Evolutionary conservation across 2,797 vertebrate genomes (phyloP), one percentile per base, ranked within the genome.

Genomic region (Anomalospiza imberbis): DNA sequence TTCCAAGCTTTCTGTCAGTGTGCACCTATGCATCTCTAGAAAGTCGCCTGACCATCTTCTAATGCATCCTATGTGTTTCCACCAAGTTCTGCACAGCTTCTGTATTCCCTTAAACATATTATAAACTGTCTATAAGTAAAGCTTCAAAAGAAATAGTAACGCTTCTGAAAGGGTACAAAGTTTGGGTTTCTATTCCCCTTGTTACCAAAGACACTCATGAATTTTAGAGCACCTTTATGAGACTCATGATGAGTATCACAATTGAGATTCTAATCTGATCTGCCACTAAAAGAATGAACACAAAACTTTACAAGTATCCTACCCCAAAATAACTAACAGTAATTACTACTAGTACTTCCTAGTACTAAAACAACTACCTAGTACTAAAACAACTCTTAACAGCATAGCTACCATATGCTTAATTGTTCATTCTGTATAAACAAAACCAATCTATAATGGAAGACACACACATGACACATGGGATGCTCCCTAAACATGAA

Each of bases 41-140:
- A 87, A 74, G 50, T 12, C 0, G 0, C 6, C 6, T 36, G 17
- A 60, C 17, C 4, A 9, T 72, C n/a, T 70, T 50, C 22, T 61
- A 50, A 68, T 1, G 4, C 10, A 14, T 18, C 15, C 26, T 67
- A 25, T 5, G 2, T 16, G 8, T 67, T 75, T 31, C 51, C 28
- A 63, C 8, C 25, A 50, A 29, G 11, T 21, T 61, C 53, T 71
- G 18, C 29, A 50, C 7, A 42, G 22, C 25, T 85, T 77, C 60
- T 48, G 40, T 48, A 36, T 25, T 55, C 12, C 47, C 21, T 58
- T 21, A 57, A 77, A 58, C 6, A 22, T 17, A 38, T 19, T 11
- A 28, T 10, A 26, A 89, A 44, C 32, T 31, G 51, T 22, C 28
- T 61, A 11, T 18, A 45, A 75, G 12, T 10, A 66, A 3, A 76